Evolutionary conservation across 2,888 invertebrate species (phyloP).

Genomic region (Apotomis capreana): DNA sequence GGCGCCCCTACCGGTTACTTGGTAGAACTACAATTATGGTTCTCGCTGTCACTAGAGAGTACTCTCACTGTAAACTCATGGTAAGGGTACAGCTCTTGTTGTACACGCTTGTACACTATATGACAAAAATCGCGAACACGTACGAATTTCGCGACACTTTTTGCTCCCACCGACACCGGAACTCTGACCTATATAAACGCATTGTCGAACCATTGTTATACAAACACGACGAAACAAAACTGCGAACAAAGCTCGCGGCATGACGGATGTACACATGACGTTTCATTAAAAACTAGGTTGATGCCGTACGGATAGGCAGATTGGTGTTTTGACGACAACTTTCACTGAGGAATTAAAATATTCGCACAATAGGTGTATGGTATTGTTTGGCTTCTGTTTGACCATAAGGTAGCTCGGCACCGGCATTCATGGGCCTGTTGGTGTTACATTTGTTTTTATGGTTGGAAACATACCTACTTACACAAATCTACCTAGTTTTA

Average conservation of each 20-base stretch:
- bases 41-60: no score
- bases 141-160: slow-evolving; percentile 17
- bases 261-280: slow-evolving; percentile 27
- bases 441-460: no score
- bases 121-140: slow-evolving; percentile 8
- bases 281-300: slow-evolving; percentile 36
- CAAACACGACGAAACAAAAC: slow-evolving; percentile 33
- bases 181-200: slow-evolving; percentile 38
- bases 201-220: slow-evolving; percentile 37
- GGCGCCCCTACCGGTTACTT: no score
- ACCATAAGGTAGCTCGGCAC: background rate
- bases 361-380: background rate
- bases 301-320: slow-evolving; percentile 15
- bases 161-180: slow-evolving; percentile 20
- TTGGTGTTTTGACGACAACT: slow-evolving; percentile 15
- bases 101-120: background rate
- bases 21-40: no score
- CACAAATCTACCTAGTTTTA: no score
- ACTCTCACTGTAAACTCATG: no score
- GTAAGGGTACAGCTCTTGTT: no score
- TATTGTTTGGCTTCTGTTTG: background rate
- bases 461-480: no score
- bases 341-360: background rate
- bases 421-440: no score
- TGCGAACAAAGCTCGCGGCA: slow-evolving; percentile 24